Conservation (phyloP, 2,888 invertebrate species). For the Euproctis similis region DNA sequence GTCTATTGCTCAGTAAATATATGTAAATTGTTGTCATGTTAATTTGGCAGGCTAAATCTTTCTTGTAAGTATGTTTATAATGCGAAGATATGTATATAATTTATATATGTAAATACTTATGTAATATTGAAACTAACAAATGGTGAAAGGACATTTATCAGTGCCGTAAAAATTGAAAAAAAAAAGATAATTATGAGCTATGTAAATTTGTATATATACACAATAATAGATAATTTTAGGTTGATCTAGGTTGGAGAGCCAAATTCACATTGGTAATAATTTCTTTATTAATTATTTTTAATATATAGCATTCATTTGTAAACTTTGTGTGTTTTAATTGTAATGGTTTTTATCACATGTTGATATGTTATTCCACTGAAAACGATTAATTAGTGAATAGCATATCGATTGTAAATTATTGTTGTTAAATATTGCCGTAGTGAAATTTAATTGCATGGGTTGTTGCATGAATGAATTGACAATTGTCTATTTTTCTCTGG, state of each 20-base stretch:
- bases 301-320: too few relatives aligned
- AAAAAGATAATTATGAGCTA: too few relatives aligned
- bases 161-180: too few relatives aligned
- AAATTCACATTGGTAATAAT: constrained; percentile 4
- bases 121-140: constrained; percentile 3
- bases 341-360: too few relatives aligned
- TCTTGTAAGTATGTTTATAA: not conserved
- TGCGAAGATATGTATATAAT: constrained; percentile 5
- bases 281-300: constrained; percentile 1
- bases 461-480: constrained; percentile 45
- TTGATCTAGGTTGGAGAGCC: not conserved
- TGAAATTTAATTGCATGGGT: constrained; percentile 47
- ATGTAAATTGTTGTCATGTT: constrained; percentile 4
- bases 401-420: constrained; percentile 51
- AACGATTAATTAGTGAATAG: constrained; percentile 22
- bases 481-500: constrained; percentile 23
- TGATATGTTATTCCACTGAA: constrained; percentile 32
- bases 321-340: constrained; percentile 13
- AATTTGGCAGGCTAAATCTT: constrained; percentile 3
- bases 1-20: constrained; percentile 2
- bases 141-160: constrained; percentile 2
- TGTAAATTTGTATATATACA: too few relatives aligned
- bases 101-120: constrained; percentile 2
- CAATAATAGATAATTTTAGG: too few relatives aligned
- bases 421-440: constrained; percentile 33